phyloP scores from a whole-genome alignment of 2,113 vertebrate genomes.

The Phalacrocorax brasilianus region DNA sequence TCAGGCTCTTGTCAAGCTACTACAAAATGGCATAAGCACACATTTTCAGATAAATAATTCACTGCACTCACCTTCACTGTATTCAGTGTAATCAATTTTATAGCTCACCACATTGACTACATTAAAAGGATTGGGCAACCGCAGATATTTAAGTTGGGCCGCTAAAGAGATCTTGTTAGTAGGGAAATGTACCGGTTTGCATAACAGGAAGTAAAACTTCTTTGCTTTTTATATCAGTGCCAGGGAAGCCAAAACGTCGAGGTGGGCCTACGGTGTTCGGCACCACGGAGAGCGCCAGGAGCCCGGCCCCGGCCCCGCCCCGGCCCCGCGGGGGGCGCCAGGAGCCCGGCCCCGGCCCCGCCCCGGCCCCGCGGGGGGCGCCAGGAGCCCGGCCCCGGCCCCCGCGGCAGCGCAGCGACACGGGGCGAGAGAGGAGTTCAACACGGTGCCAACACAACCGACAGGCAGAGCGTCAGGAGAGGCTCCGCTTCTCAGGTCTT shows the following conservation, averaged over 20 bases:
- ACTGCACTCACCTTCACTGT: neutral
- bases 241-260: rapidly evolving
- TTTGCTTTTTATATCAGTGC: neutral
- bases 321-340: neutral
- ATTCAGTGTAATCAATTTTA: neutral
- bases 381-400: too few relatives aligned
- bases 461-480: rapidly evolving
- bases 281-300: rapidly evolving
- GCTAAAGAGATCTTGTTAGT: neutral
- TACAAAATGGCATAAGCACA: neutral
- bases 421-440: rapidly evolving
- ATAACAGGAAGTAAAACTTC: neutral
- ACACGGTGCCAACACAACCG: rapidly evolving
- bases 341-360: too few relatives aligned
- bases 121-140: neutral
- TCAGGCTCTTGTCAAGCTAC: neutral
- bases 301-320: too few relatives aligned
- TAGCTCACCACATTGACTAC: rapidly evolving
- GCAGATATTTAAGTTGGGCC: neutral
- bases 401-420: rapidly evolving
- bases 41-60: neutral
- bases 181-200: neutral
- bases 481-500: neutral
- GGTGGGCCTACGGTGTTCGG: rapidly evolving
- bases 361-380: neutral